phyloP scores from a whole-genome alignment of 2,797 vertebrate genomes.

The Spheniscus humboldti region DNA sequence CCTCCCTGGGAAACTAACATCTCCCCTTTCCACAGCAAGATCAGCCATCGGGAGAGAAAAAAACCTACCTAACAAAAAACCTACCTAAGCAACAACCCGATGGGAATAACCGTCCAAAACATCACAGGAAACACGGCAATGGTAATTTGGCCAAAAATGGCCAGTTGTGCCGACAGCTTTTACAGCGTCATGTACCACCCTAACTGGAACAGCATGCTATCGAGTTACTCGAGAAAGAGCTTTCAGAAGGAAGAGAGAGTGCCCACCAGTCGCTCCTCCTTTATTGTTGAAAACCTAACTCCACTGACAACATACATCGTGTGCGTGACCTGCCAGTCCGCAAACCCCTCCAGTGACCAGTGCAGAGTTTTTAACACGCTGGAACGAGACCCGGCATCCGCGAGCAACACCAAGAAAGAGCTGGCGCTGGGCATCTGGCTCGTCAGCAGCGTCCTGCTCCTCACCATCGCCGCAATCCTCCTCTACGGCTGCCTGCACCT shows the following conservation, averaged over 20 bases:
- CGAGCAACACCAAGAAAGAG: conserved; percentile 76
- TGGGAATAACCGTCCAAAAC: conserved; percentile 83
- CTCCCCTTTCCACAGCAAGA: not conserved
- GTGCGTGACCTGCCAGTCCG: conserved; percentile 87
- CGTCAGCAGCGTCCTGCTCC: conserved; percentile 83
- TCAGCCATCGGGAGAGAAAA: not conserved
- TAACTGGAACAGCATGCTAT: conserved; percentile 84
- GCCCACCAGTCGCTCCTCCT: conserved; percentile 80
- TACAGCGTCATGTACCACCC: conserved; percentile 91
- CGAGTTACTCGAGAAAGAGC: conserved; percentile 81
- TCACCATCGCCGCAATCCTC: conserved; percentile 79
- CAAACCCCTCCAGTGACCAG: conserved; percentile 82
- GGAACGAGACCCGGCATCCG: conserved; percentile 61
- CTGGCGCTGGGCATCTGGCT: conserved; percentile 85
- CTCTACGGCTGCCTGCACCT: conserved; percentile 83
- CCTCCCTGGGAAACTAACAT: not conserved
- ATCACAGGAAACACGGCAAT: conserved; percentile 80
- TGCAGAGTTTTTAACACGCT: conserved; percentile 85
- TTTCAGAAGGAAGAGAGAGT: conserved; percentile 86
- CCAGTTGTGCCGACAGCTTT: conserved; percentile 82
- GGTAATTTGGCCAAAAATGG: conserved; percentile 81
- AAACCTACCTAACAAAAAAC: not conserved
- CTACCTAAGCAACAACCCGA: not conserved
- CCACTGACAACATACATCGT: conserved; percentile 85
- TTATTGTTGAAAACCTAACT: conserved; percentile 80